phyloP scores from a whole-genome alignment of 2,888 invertebrate species.

The Papilio elwesi region DNA sequence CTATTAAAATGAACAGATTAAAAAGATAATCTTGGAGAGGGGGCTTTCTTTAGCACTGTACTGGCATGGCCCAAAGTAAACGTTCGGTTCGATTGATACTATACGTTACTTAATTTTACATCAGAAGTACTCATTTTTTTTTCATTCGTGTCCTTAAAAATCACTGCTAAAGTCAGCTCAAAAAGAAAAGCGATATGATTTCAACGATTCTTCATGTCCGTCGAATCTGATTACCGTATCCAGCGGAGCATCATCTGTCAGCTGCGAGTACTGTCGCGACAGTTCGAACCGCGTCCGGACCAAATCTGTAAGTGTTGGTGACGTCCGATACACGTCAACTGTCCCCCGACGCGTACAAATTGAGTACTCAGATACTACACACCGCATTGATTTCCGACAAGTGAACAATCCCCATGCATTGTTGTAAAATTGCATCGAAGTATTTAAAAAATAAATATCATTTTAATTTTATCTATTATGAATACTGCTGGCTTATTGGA shows the following conservation, averaged over 20 bases:
- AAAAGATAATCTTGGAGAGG: too few relatives aligned
- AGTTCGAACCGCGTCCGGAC: slow-evolving; percentile 44
- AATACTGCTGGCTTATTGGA: neutral
- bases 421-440: slow-evolving; percentile 38
- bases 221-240: slow-evolving; percentile 35
- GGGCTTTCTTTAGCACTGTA: too few relatives aligned
- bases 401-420: slow-evolving; percentile 51
- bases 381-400: slow-evolving; percentile 64
- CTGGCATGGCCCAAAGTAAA: too few relatives aligned
- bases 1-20: too few relatives aligned
- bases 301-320: slow-evolving; percentile 63
- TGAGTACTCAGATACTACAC: slow-evolving; percentile 68
- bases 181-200: neutral
- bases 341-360: slow-evolving; percentile 69
- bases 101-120: too few relatives aligned
- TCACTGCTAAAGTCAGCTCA: slow-evolving; percentile 6
- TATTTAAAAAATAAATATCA: neutral
- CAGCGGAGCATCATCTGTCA: slow-evolving; percentile 49
- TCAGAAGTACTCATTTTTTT: too few relatives aligned
- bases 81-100: too few relatives aligned
- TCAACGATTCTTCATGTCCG: slow-evolving; percentile 11
- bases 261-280: slow-evolving; percentile 42
- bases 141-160: too few relatives aligned
- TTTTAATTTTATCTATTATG: neutral
- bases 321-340: slow-evolving; percentile 63